Evolutionary conservation across 1,140 invertebrate genomes (phyloP), one percentile per base, ranked within the genome.

Genomic region (Scaptomyza montana): DNA sequence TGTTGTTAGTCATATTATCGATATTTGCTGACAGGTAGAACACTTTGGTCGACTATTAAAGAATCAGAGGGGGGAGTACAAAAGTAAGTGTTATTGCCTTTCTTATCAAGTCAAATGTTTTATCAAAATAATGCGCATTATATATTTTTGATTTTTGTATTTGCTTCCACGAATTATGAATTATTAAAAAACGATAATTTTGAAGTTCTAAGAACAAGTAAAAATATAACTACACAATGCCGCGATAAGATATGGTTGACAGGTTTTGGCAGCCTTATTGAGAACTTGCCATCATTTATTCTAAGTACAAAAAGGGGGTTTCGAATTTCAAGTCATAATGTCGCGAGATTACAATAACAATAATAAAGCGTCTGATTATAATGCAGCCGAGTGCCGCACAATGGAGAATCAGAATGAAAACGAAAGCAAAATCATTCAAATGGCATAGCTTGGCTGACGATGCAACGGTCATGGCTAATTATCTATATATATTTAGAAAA

Each of bases 361-460:
- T 39, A 73, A 71, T 65, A 43, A 72, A 72, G 63, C 66, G 41
- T 60, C 61, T 77, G 57, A 79, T 77, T 49, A 77, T 75, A 80
- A 76, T 80, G 61, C 50, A 61, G 65, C 65, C 75, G 59, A 49
- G 33, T 51, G 59, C 3, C 30, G 30, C 7, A 25, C 21, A 25
- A 25, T 33, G 30, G 30, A 7, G 30, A 33, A 7, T 33, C 5
- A 33, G 30, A 33, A 33, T 39, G 56, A 61, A 25, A 47, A 49
- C 47, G 5, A 57, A 65, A 68, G 39, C 45, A 71, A 85, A 60
- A 68, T 68, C 25, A 69, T 54, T 66, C 54, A 71, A 71, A 76
- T 59, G 41, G 33, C 62, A 47, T n/a, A n/a, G 49, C 79, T 71
- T 62, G 77, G 66, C 71, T 59, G 67, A 41, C 25, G 8, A n/a